Percentiles rank a stretch among this genome's conserved stretches.
Conservation (phyloP, 2,888 invertebrate genomes). For the Xiphydria camelus region DNA sequence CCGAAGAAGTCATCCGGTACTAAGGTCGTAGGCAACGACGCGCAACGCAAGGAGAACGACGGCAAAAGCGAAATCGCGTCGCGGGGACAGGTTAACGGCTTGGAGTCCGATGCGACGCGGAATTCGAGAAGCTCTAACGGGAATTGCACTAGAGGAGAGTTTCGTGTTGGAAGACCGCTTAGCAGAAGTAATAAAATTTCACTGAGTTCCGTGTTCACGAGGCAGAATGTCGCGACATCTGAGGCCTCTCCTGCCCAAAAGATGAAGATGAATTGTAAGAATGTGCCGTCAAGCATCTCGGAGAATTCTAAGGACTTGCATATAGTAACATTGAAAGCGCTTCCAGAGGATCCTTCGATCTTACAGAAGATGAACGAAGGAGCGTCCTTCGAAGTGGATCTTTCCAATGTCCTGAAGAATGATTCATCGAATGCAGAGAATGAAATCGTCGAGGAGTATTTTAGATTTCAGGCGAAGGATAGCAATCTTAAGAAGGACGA, state of each 20-base stretch:
- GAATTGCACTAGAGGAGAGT: too few relatives aligned
- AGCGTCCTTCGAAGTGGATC: constrained; percentile 30
- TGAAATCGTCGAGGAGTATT: constrained; percentile 24
- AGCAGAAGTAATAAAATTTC: neutral
- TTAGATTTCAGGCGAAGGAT: constrained; percentile 17
- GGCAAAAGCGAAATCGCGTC: neutral
- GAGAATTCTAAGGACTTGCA: too few relatives aligned
- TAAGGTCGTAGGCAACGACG: neutral
- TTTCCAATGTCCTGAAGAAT: constrained; percentile 24
- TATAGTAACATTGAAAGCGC: constrained; percentile 24
- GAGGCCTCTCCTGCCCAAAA: neutral
- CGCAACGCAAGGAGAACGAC: neutral
- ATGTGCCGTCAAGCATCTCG: too few relatives aligned
- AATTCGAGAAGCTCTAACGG: neutral
- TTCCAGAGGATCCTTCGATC: constrained; percentile 20
- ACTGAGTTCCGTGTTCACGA: neutral
- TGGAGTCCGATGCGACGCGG: neutral
- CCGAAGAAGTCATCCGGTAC: too few relatives aligned
- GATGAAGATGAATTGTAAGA: neutral
- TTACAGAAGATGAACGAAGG: constrained; percentile 36
- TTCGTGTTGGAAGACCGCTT: too few relatives aligned
- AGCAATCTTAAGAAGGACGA: neutral
- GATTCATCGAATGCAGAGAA: constrained; percentile 19
- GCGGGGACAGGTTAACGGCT: neutral
- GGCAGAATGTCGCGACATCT: neutral